A percentile compares a stretch with the other conserved stretches of the same genome.
Conservation (phyloP, 2,888 invertebrate species). For the Ectemnius lituratus region DNA sequence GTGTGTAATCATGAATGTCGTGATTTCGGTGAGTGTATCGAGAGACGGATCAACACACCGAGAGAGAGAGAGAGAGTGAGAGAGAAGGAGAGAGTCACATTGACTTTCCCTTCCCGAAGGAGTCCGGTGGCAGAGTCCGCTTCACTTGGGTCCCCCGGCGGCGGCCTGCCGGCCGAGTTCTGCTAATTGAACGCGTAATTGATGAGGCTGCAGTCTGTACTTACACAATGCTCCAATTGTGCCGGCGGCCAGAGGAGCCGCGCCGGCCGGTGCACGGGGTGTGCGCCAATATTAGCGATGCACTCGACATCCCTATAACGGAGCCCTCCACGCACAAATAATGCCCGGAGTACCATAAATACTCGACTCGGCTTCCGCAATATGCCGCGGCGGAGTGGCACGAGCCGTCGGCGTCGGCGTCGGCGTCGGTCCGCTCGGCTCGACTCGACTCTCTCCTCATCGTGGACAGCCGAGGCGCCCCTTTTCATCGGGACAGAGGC, state of each 20-base stretch:
- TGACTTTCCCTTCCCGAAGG: not conserved
- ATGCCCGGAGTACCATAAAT: slow-evolving; percentile 73
- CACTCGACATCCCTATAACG: slow-evolving; percentile 73
- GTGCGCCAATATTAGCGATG: slow-evolving; percentile 73
- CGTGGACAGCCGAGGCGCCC: slow-evolving; percentile 21
- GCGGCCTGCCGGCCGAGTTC: slow-evolving; percentile 42
- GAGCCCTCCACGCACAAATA: slow-evolving; percentile 70
- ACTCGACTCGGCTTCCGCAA: slow-evolving; percentile 70
- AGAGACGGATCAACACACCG: not conserved
- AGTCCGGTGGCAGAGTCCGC: slow-evolving; percentile 5
- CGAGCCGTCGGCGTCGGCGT: slow-evolving; percentile 39
- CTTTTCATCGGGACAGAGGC: too few relatives aligned
- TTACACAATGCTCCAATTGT: slow-evolving; percentile 74
- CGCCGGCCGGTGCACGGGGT: slow-evolving; percentile 56
- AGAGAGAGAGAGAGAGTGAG: not conserved
- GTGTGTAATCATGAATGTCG: not conserved
- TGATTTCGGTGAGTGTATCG: too few relatives aligned
- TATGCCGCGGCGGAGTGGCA: slow-evolving; percentile 59
- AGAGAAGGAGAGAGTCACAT: not conserved
- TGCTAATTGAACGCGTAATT: slow-evolving; percentile 73
- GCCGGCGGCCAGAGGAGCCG: slow-evolving; percentile 63
- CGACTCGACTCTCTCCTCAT: slow-evolving; percentile 28
- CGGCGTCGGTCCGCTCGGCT: too few relatives aligned
- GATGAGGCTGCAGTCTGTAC: slow-evolving; percentile 74
- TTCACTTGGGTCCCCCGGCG: slow-evolving; percentile 15